Evolutionary conservation across 2,113 vertebrate species (phyloP).

Genomic region (Phaetusa simplex): DNA sequence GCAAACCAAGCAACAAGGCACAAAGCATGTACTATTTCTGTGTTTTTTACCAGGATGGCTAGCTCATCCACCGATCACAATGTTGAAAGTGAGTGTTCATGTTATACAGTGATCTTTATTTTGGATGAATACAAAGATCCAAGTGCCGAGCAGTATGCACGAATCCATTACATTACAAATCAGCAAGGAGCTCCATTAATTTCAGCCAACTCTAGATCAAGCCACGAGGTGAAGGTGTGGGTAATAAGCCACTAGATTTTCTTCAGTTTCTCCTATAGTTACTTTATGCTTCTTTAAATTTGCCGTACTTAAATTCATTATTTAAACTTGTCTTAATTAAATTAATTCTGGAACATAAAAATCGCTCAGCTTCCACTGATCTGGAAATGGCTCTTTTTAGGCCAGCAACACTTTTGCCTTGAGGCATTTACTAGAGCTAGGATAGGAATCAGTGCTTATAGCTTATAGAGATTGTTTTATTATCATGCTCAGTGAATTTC

Average conservation of each 20-base stretch:
- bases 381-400: slow-evolving; percentile 40
- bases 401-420: slow-evolving; percentile 1
- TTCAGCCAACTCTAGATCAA: not conserved
- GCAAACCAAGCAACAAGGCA: not conserved
- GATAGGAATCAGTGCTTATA: not conserved
- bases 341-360: not conserved
- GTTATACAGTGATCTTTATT: not conserved
- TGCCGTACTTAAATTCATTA: slow-evolving; percentile 21
- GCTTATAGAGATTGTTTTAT: not conserved
- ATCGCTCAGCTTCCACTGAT: not conserved
- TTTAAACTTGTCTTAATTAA: slow-evolving; percentile 38
- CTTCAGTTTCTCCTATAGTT: not conserved
- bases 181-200: not conserved
- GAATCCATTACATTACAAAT: not conserved
- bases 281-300: slow-evolving; percentile 15
- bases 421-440: not conserved
- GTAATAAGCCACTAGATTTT: not conserved
- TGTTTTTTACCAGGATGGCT: not conserved
- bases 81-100: not conserved
- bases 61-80: not conserved
- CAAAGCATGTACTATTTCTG: not conserved
- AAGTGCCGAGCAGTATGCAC: fast-evolving
- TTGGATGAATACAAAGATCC: not conserved
- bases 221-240: not conserved
- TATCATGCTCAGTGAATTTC: not conserved